Evolutionary conservation across 2,113 vertebrate species (phyloP).

Genomic region (Orientallactaga bullata): DNA sequence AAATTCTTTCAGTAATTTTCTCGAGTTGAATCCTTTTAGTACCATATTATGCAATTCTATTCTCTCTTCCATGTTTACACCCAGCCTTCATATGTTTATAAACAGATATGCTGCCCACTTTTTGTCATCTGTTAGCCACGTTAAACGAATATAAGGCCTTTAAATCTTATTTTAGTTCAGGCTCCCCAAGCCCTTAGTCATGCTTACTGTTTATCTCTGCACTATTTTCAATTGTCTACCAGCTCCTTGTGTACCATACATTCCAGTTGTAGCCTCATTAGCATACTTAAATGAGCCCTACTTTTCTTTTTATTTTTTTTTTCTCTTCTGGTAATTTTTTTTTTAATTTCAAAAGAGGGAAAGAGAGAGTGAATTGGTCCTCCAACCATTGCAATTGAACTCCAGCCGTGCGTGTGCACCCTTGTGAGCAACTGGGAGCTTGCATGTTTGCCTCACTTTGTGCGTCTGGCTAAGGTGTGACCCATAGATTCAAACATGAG

Average conservation of each 20-base stretch:
- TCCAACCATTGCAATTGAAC: no score
- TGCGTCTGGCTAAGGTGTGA: no score
- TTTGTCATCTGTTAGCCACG: slow-evolving; percentile 67
- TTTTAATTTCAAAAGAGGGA: no score
- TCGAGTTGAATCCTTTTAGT: slow-evolving; percentile 64
- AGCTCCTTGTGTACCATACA: slow-evolving; percentile 28
- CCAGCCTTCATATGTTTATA: slow-evolving; percentile 77
- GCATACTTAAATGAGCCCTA: background rate
- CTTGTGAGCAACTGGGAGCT: no score
- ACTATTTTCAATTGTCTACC: slow-evolving; percentile 60
- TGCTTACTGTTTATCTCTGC: slow-evolving; percentile 49
- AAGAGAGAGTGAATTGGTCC: no score
- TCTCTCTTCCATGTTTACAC: slow-evolving; percentile 66
- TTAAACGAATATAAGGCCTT: slow-evolving; percentile 63
- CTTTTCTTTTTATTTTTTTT: background rate
- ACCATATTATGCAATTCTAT: slow-evolving; percentile 37
- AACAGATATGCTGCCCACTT: slow-evolving; percentile 76
- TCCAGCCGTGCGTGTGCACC: no score
- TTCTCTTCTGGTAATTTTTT: no score
- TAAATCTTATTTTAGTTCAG: slow-evolving; percentile 61
- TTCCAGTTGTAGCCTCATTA: slow-evolving; percentile 57
- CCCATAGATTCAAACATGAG: no score
- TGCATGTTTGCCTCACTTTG: no score
- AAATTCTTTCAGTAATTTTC: slow-evolving; percentile 62
- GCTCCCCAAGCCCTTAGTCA: slow-evolving; percentile 44